phyloP scores from a whole-genome alignment of 2,113 vertebrate genomes.

The Lonchura striata region DNA sequence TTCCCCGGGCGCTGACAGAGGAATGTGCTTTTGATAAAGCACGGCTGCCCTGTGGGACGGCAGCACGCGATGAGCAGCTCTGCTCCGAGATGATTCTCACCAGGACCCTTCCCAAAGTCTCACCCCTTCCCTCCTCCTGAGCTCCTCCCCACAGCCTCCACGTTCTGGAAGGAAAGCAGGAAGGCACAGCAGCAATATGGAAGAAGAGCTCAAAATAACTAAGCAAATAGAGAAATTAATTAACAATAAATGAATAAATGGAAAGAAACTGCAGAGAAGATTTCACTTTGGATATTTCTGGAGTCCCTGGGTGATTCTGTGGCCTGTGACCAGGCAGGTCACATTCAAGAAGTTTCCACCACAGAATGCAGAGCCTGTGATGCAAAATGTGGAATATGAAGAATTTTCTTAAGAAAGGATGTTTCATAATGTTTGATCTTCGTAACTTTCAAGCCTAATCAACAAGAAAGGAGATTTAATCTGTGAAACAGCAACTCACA shows the following conservation, averaged over 20 bases:
- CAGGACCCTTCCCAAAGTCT: neutral
- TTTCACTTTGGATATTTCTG: neutral
- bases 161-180: neutral
- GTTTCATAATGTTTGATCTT: neutral
- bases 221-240: neutral
- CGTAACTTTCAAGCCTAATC: neutral
- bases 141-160: neutral
- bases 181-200: neutral
- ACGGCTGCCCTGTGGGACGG: fast-evolving
- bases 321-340: neutral
- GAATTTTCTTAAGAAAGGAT: neutral
- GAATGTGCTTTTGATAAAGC: neutral
- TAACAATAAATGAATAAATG: neutral
- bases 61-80: neutral
- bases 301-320: neutral
- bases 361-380: neutral
- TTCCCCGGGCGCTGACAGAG: neutral
- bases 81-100: neutral
- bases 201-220: neutral
- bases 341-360: fast-evolving
- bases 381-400: neutral
- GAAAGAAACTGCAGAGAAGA: neutral
- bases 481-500: neutral
- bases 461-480: neutral
- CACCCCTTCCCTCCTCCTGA: neutral